Conservation (phyloP, 2,797 vertebrate species). For the Spinibarbus caldwelli region DNA sequence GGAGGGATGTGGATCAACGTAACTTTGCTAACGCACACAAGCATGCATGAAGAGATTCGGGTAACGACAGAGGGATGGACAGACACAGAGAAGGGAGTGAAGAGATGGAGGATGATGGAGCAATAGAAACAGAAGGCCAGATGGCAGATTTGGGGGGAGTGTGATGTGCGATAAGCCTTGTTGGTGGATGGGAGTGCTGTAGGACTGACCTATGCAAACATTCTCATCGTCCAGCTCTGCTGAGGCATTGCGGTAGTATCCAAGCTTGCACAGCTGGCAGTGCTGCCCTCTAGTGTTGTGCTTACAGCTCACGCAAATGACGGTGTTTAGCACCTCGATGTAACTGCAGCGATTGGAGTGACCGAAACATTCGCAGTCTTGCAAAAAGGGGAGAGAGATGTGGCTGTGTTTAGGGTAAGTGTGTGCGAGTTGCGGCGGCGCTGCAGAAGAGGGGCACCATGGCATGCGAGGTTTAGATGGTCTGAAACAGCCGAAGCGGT, state of each 20-base stretch:
- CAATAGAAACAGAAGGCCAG: slow-evolving; percentile 35
- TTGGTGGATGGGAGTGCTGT: slow-evolving; percentile 59
- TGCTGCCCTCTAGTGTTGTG: slow-evolving; percentile 99
- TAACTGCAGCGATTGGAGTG: slow-evolving; percentile 99
- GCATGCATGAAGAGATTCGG: slow-evolving; percentile 18
- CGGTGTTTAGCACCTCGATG: slow-evolving; percentile 98
- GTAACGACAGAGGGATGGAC: slow-evolving; percentile 20
- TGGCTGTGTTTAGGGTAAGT: slow-evolving; percentile 60
- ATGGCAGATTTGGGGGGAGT: slow-evolving; percentile 22
- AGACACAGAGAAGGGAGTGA: slow-evolving; percentile 23
- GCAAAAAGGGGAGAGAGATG: slow-evolving; percentile 89
- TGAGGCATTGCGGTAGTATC: slow-evolving; percentile 98
- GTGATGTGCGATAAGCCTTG: slow-evolving; percentile 4
- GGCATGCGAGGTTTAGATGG: slow-evolving; percentile 84
- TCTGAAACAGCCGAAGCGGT: slow-evolving; percentile 67
- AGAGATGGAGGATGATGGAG: slow-evolving; percentile 20
- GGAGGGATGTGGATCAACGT: neutral
- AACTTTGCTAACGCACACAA: slow-evolving; percentile 1
- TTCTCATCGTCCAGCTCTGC: slow-evolving; percentile 98
- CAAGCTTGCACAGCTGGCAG: slow-evolving; percentile 99
- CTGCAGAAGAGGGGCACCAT: slow-evolving; percentile 76
- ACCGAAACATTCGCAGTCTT: slow-evolving; percentile 99
- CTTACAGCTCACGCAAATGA: slow-evolving; percentile 99
- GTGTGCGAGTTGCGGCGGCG: slow-evolving; percentile 68
- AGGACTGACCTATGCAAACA: slow-evolving; percentile 99